These are phyloP conservation scores for Danaus plexippus DNA, from an alignment of 1,140 invertebrate genomes.

Conservation along the genomic window DNA sequence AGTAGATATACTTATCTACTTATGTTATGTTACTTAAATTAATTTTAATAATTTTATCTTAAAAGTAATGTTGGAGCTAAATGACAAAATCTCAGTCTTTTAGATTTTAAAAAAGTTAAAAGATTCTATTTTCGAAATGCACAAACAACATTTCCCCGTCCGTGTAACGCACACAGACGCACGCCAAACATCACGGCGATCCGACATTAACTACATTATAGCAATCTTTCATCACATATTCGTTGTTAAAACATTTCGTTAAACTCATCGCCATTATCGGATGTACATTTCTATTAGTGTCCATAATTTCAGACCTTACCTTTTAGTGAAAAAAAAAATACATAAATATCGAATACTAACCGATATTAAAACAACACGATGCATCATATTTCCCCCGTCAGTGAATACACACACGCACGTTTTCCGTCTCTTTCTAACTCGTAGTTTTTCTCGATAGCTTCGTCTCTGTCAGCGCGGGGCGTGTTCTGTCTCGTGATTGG, in stretches of 20 bases:
- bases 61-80: slow-evolving; percentile 15
- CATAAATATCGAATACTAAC: slow-evolving; percentile 61
- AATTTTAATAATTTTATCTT: slow-evolving; percentile 1
- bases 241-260: slow-evolving; percentile 21
- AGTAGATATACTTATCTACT: too few species aligned
- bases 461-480: slow-evolving; percentile 44
- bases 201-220: background rate
- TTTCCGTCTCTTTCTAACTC: slow-evolving; percentile 28
- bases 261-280: slow-evolving; percentile 27
- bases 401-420: slow-evolving; percentile 47
- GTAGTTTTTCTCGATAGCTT: slow-evolving; percentile 34
- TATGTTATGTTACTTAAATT: background rate
- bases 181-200: slow-evolving; percentile 2
- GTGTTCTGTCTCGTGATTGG: slow-evolving; percentile 54
- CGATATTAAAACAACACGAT: slow-evolving; percentile 67
- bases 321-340: slow-evolving; percentile 47
- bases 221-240: slow-evolving; percentile 8
- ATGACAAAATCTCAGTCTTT: slow-evolving; percentile 22
- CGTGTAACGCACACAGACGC: slow-evolving; percentile 35
- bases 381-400: slow-evolving; percentile 65
- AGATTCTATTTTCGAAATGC: slow-evolving; percentile 59
- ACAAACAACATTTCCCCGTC: slow-evolving; percentile 48
- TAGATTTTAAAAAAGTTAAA: slow-evolving; percentile 51
- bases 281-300: slow-evolving; percentile 25
- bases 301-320: slow-evolving; percentile 40